phyloP scores from a whole-genome alignment of 2,888 invertebrate genomes.

The Adela reaumurella region DNA sequence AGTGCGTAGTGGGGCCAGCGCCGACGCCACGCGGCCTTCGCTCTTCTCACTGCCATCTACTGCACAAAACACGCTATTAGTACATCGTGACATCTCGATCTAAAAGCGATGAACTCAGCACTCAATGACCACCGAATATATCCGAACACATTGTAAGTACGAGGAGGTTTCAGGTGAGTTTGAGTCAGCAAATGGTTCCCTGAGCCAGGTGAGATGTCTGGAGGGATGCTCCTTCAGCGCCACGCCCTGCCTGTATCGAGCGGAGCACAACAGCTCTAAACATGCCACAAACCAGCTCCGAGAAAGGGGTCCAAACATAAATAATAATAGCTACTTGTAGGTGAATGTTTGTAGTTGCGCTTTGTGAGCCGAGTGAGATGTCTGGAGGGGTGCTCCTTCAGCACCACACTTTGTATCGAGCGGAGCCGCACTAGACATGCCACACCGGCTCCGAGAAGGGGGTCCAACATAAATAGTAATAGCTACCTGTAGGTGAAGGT shows the following conservation, averaged over 20 bases:
- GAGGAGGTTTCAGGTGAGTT: no score
- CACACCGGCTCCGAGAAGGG: no score
- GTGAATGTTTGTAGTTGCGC: no score
- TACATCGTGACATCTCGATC: not conserved
- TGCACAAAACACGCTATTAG: conserved; percentile 9
- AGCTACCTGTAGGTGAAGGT: conserved; percentile 13
- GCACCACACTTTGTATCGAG: not conserved
- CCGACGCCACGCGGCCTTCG: conserved; percentile 58
- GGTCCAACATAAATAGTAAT: no score
- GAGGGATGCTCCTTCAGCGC: conserved; percentile 39
- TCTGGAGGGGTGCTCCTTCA: no score
- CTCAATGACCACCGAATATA: no score
- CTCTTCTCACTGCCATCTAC: conserved; percentile 33
- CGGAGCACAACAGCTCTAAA: conserved; percentile 87
- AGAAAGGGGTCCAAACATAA: conserved; percentile 61
- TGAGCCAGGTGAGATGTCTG: conserved; percentile 26
- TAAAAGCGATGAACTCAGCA: no score
- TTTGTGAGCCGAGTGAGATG: no score
- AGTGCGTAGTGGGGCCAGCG: conserved; percentile 67
- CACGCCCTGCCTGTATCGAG: conserved; percentile 75
- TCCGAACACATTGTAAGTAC: no score
- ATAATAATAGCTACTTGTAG: no score
- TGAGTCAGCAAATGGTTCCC: no score
- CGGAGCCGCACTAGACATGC: no score
- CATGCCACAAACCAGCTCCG: conserved; percentile 68